Base-by-base conservation (phyloP, 2,888 invertebrate species). In the Plemyria rubiginata region DNA sequence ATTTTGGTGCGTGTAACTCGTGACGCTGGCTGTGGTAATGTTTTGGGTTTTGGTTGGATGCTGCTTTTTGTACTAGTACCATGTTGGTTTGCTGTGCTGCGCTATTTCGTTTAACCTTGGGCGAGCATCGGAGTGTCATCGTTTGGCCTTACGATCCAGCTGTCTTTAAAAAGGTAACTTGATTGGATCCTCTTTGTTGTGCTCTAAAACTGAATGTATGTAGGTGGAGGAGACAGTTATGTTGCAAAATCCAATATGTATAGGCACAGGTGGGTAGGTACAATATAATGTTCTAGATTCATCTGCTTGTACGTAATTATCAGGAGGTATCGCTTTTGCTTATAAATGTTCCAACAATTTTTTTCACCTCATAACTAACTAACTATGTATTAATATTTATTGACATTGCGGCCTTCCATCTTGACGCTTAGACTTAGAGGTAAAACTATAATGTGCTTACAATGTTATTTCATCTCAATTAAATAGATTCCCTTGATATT, bases 71-170 rank as follows among this genome's bases (percentile, higher is more conserved):
- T 22, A 60, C 69, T 66, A n/a, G n/a, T 74, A 58, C 70, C 67
- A 62, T 60, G 70, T 70, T 52, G 40, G 67, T 60, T 70, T 75
- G 74, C 65, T 76, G 70, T 75, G 75, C 65, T 76, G 77, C 79
- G 77, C 68, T 78, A 74, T 84, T 80, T 75, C 66, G 64, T 59
- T 61, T 82, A 86, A 86, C 87, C 87, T 87, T 87, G 88, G 79
- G 73, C 48, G 57, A 65, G 43, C 66, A 64, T 65, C 69, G 68
- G 75, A 82, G 79, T 85, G 85, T 82, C 82, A 81, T 84, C 81
- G 76, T 78, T 80, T 74, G 80, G 80, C 78, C 74, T 74, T 80
- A 78, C 73, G 70, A 70, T 71, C 67, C 72, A 72, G 70, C 72
- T 76, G 66, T 72, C 55, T 72, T 55, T 62, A 12, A 12, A n/a